Evolutionary conservation across 2,113 vertebrate genomes (phyloP).

Genomic region (Urocolius indicus): DNA sequence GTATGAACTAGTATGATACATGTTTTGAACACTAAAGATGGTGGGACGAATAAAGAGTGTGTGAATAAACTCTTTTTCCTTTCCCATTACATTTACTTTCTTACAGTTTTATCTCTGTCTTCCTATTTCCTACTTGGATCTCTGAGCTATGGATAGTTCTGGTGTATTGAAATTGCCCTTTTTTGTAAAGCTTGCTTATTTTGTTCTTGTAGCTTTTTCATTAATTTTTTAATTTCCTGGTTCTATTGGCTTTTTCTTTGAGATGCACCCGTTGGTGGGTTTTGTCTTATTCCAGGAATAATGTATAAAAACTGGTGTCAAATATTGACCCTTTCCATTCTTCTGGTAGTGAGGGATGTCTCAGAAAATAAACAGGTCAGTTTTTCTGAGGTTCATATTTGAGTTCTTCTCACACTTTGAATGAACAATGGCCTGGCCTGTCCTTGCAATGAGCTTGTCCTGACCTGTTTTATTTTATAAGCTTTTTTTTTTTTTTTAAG

Average conservation of each 20-base stretch:
- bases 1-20: neutral
- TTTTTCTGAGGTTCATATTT: neutral
- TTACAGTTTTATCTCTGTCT: neutral
- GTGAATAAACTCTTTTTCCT: neutral
- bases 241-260: neutral
- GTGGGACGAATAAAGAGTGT: neutral
- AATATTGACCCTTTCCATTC: neutral
- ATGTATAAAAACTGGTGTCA: neutral
- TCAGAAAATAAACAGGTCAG: neutral
- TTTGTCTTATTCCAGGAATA: neutral
- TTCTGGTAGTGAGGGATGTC: neutral
- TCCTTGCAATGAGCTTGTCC: neutral
- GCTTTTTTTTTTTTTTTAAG: neutral
- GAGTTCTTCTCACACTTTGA: neutral
- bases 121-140: neutral
- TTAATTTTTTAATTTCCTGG: neutral
- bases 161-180: neutral
- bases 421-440: neutral
- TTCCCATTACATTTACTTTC: neutral
- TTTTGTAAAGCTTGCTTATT: neutral
- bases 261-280: neutral
- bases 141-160: neutral
- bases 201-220: neutral
- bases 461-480: neutral
- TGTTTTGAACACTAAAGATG: neutral